phyloP scores from a whole-genome alignment of 1,140 invertebrate species.

The Venturia canescens region DNA sequence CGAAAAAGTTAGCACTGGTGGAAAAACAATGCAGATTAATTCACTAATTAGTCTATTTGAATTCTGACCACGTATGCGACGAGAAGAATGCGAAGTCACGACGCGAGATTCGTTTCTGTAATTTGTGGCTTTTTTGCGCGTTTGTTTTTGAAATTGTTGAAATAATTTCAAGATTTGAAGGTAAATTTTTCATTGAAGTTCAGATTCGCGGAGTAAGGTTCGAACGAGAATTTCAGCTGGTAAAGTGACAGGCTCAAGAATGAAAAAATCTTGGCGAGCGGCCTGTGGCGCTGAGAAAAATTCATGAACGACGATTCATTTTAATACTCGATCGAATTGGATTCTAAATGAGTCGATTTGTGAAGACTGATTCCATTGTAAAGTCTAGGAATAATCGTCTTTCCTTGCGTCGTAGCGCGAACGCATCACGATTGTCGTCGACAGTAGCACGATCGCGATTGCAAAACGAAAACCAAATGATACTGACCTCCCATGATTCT shows the following conservation, averaged over 20 bases:
- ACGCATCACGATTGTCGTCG: background rate
- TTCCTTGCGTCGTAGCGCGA: background rate
- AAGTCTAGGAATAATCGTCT: background rate
- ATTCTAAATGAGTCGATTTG: background rate
- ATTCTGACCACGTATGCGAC: background rate
- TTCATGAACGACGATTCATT: background rate
- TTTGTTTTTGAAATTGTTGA: background rate
- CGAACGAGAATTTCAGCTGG: too few species aligned
- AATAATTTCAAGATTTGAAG: background rate
- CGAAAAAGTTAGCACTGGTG: background rate
- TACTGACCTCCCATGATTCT: constrained; percentile 94
- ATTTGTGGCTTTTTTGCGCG: background rate
- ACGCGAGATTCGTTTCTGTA: constrained; percentile 10
- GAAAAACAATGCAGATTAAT: constrained; percentile 8
- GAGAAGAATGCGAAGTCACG: background rate
- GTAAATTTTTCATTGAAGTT: too few species aligned
- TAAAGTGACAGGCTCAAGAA: too few species aligned
- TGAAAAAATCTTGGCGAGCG: background rate
- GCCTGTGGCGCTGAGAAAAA: background rate
- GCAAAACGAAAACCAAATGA: constrained; percentile 2
- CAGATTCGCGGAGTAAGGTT: too few species aligned
- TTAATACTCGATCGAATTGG: background rate
- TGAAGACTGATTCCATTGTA: background rate
- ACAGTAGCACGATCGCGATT: background rate
- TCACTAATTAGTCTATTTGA: background rate